Evolutionary conservation across 2,888 invertebrate species (phyloP).

Genomic region (Cephus spinipes): DNA sequence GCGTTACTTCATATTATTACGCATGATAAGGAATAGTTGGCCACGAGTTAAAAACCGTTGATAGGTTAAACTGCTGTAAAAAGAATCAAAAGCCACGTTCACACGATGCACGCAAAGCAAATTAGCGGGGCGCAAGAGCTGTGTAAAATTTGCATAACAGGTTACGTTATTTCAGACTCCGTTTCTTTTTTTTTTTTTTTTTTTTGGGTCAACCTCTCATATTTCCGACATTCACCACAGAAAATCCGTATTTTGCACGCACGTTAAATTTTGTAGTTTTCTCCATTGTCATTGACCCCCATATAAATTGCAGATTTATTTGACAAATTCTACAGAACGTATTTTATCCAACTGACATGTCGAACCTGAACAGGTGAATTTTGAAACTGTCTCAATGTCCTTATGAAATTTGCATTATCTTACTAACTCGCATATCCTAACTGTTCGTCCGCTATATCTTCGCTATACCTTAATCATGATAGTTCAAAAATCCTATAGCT

Average conservation of each 20-base stretch:
- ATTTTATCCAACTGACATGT: neutral
- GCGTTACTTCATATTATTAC: neutral
- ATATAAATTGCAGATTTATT: neutral
- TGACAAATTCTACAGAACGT: neutral
- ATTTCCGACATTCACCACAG: neutral
- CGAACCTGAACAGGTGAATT: neutral
- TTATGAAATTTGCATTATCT: neutral
- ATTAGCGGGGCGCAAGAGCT: neutral
- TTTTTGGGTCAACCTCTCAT: neutral
- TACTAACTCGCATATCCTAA: neutral
- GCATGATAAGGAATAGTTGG: neutral
- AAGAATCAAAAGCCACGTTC: neutral
- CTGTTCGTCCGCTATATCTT: neutral
- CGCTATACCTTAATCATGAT: neutral
- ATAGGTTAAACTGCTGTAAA: neutral
- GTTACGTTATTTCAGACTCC: neutral
- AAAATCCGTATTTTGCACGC: neutral
- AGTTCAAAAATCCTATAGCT: neutral
- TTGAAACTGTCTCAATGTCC: neutral
- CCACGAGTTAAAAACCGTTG: neutral
- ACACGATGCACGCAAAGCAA: neutral
- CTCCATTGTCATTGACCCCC: neutral
- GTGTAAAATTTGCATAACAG: neutral
- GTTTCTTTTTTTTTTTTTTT: too few species aligned
- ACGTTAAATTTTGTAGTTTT: neutral